phyloP scores from a whole-genome alignment of 2,797 vertebrate genomes.

The Allobates femoralis region DNA sequence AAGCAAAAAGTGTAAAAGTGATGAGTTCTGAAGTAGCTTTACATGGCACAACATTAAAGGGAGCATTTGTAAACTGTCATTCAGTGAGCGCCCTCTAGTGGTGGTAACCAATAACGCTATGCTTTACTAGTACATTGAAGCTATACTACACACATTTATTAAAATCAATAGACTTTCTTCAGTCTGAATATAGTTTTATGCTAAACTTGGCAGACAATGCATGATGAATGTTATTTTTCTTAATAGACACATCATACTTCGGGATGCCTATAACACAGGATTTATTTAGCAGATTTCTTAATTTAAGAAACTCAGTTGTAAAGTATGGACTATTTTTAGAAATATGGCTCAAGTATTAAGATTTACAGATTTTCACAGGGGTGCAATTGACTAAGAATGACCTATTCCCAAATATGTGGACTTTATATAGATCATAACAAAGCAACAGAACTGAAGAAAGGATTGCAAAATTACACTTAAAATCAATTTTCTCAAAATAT shows the following conservation, averaged over 20 bases:
- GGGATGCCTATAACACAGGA: not conserved
- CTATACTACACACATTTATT: not conserved
- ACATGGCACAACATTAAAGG: not conserved
- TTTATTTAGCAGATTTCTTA: not conserved
- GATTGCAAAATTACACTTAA: not conserved
- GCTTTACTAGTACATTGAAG: not conserved
- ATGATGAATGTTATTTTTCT: not conserved
- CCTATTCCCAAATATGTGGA: not conserved
- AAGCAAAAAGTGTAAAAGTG: not conserved
- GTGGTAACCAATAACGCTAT: not conserved
- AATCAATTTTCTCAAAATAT: not conserved
- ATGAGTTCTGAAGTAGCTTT: not conserved
- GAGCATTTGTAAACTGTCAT: not conserved
- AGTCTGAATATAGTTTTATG: not conserved
- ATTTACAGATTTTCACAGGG: not conserved
- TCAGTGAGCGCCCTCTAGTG: constrained; percentile 48
- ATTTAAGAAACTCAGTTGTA: not conserved
- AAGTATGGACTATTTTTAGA: not conserved
- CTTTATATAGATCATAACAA: not conserved
- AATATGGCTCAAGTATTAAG: not conserved
- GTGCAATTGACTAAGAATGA: not conserved
- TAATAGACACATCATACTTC: not conserved
- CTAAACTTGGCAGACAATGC: not conserved
- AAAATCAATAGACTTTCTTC: not conserved
- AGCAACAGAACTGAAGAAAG: too few species aligned